Evolutionary conservation across 2,888 invertebrate species (phyloP).

Genomic region (Limnephilus marmoratus): DNA sequence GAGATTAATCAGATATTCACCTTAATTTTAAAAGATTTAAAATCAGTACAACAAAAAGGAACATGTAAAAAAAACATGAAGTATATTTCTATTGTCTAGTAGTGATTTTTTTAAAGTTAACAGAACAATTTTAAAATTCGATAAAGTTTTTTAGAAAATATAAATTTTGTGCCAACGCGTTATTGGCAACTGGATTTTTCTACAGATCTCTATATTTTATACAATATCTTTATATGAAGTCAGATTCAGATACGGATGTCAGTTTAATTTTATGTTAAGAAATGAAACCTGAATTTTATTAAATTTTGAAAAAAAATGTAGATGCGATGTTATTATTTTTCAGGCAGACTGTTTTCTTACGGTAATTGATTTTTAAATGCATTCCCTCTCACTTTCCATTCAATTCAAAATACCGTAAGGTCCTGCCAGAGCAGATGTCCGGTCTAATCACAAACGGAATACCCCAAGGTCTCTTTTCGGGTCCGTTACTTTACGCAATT

Average conservation of each 20-base stretch:
- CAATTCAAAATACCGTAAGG: not conserved
- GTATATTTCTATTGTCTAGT: not conserved
- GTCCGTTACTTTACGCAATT: conserved; percentile 27
- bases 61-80: no score
- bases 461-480: not conserved
- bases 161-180: not conserved
- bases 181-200: no score
- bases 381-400: not conserved
- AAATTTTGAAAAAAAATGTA: not conserved
- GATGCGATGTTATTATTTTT: not conserved
- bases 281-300: not conserved
- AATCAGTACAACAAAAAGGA: no score
- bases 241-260: no score
- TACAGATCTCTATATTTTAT: no score
- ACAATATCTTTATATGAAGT: no score
- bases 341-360: not conserved
- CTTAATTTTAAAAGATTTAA: not conserved
- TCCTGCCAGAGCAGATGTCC: conserved; percentile 27
- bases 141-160: not conserved
- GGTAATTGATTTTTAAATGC: not conserved
- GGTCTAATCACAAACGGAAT: conserved; percentile 14
- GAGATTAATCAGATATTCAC: not conserved
- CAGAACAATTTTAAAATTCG: not conserved
- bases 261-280: not conserved
- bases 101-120: not conserved